phyloP scores from a whole-genome alignment of 1,140 invertebrate genomes.

The Homalodisca vitripennis region DNA sequence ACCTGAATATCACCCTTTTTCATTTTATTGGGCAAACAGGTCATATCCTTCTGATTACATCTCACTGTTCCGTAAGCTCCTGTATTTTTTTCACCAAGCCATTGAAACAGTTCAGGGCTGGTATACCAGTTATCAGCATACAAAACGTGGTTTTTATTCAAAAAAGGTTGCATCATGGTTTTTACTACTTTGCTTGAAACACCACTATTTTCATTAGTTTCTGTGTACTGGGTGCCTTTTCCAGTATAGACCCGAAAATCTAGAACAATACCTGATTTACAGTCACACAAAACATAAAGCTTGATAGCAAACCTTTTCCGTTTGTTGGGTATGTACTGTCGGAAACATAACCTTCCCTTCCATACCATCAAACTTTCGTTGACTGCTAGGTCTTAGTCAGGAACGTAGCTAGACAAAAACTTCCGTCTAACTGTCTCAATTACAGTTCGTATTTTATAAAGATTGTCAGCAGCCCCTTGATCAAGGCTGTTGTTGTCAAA shows the following conservation, averaged over 20 bases:
- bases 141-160: slow-evolving; percentile 38
- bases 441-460: too few relatives aligned
- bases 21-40: too few relatives aligned
- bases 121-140: slow-evolving; percentile 44
- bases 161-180: slow-evolving; percentile 41
- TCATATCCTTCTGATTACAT: slow-evolving; percentile 35
- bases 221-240: neutral
- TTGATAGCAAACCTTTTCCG: neutral
- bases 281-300: too few relatives aligned
- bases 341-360: neutral
- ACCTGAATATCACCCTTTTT: slow-evolving; percentile 39
- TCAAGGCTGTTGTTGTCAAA: neutral
- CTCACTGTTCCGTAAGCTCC: slow-evolving; percentile 41
- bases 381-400: too few relatives aligned
- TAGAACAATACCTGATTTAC: neutral
- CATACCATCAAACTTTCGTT: neutral
- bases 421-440: too few relatives aligned
- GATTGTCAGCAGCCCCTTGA: too few relatives aligned
- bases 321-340: too few relatives aligned
- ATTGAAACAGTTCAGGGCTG: slow-evolving; percentile 37
- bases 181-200: slow-evolving; percentile 41
- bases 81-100: slow-evolving; percentile 37
- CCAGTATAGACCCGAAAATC: neutral
- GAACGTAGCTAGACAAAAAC: too few relatives aligned
- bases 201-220: slow-evolving; percentile 23